Conservation (phyloP, 2,797 vertebrate genomes). For the Micromesistius poutassou region DNA sequence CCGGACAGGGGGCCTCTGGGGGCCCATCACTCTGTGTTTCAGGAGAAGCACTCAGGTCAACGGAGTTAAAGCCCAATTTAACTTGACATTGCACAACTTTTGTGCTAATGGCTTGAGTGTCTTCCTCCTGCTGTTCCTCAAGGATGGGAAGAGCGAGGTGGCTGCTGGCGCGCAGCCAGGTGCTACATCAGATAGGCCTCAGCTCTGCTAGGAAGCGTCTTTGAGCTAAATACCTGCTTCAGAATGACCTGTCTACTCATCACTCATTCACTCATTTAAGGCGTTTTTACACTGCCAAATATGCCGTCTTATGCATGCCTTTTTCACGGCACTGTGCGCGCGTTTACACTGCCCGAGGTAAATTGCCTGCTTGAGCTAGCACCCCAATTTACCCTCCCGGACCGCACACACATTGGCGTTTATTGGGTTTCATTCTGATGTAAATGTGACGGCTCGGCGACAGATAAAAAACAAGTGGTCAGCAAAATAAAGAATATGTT, state of each 20-base stretch:
- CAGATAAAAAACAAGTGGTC: no score
- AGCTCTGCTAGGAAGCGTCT: neutral
- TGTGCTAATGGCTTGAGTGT: neutral
- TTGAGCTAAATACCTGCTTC: neutral
- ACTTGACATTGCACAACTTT: neutral
- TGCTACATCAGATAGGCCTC: neutral
- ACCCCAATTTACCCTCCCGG: no score
- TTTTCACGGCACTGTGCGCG: no score
- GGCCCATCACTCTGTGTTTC: neutral
- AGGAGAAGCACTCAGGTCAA: neutral
- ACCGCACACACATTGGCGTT: no score
- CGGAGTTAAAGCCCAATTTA: constrained; percentile 3
- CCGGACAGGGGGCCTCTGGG: neutral
- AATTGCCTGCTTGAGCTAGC: no score
- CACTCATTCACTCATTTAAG: neutral
- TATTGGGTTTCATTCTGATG: no score
- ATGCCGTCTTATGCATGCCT: no score
- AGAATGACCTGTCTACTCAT: neutral
- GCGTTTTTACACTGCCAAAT: no score
- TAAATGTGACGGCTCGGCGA: no score
- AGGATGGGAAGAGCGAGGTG: neutral
- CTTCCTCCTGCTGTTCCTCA: neutral
- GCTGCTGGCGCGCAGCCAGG: neutral
- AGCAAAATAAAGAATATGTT: no score
- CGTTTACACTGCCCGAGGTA: no score